Conservation (phyloP, 1,140 invertebrate species). For the Anastrepha obliqua region DNA sequence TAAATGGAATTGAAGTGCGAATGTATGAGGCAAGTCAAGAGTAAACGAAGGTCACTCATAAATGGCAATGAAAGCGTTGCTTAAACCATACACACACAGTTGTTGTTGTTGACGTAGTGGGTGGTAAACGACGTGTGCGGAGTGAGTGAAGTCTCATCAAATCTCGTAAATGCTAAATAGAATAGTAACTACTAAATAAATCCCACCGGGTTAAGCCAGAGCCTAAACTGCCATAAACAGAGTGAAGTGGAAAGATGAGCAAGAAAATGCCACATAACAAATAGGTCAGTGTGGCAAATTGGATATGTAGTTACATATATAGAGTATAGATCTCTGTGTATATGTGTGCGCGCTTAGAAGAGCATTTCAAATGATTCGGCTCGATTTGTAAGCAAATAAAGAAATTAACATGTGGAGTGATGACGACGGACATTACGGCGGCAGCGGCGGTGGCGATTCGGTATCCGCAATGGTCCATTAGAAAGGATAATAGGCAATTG, state of each 20-base stretch:
- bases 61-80: constrained; percentile 17
- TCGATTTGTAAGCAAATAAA: constrained; percentile 50
- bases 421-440: constrained; percentile 17
- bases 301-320: background rate
- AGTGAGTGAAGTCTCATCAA: background rate
- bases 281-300: background rate
- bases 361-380: constrained; percentile 14
- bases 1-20: background rate
- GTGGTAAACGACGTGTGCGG: background rate
- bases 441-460: background rate
- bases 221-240: constrained; percentile 13
- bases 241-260: constrained; percentile 1
- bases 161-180: constrained; percentile 46
- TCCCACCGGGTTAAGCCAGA: constrained; percentile 26
- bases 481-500: constrained; percentile 22
- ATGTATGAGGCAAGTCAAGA: background rate
- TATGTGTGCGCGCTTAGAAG: background rate
- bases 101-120: background rate
- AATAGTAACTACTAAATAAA: constrained; percentile 45
- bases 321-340: background rate
- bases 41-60: background rate
- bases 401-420: constrained; percentile 45
- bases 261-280: background rate
- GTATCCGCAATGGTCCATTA: background rate
- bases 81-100: background rate